Base-by-base conservation (phyloP, 2,113 vertebrate genomes). In the Passerina amoena region DNA sequence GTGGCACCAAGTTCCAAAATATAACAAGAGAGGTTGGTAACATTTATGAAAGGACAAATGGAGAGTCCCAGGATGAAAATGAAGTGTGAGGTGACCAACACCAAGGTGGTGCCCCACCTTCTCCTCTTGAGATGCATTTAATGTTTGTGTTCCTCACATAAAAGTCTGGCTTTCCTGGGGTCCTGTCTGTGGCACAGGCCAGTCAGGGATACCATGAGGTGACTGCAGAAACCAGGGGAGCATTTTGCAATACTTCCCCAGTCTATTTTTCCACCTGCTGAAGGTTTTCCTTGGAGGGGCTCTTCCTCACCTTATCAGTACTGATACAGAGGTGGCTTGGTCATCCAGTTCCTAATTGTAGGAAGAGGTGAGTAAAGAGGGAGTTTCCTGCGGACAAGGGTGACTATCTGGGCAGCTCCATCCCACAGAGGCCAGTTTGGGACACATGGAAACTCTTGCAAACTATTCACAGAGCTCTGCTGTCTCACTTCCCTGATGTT, bases 301-400 rank as follows among this genome's bases (percentile, higher is more conserved):
- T 73, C 35, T 48, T 93, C 48, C 68, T 93, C 42, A 83, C 60
- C 23, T 90, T 96, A 90, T 86, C 88, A 84, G 56, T 31, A 25
- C 30, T 18, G 56, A 44, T 51, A 71, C 64, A 84, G 83, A 51
- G 35, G 30, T 16, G 63, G 19, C 23, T 93, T 75, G 64, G 69
- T 91, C 80, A 86, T n/a, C 42, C 56, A 88, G 72, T 15, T 47
- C 47, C 64, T 88, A 94, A 94, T 31, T 91, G 80, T 90, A 90
- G 91, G 91, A 95, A 94, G 75, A 88, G 68, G 56, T 78, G 82
- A 91, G 80, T 84, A 94, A 92, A 92, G 47, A 88, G 77, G 24
- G 77, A 91, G n/a, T 82, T 88, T 97, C 86, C 94, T 96, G 71
- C 23, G 47, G 54, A 10, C 33, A 22, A 1, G 30, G 24, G 21